These are phyloP conservation scores for Oreocharis arfaki DNA, from an alignment of 2,113 vertebrate species.

Conservation along the genomic window DNA sequence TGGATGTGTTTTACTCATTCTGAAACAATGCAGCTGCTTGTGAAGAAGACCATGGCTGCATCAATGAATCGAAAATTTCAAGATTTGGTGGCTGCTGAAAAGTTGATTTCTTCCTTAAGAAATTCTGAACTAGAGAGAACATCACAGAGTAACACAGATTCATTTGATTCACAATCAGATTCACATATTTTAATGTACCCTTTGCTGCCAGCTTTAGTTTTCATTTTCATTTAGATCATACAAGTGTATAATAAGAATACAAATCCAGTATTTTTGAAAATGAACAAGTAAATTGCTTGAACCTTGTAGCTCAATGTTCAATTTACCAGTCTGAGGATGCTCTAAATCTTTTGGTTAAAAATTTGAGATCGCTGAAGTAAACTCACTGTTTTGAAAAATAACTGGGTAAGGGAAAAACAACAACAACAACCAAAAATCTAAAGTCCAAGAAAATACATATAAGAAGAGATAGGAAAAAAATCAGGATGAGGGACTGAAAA, in stretches of 20 bases:
- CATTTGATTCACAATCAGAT: background rate
- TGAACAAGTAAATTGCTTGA: background rate
- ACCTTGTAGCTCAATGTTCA: background rate
- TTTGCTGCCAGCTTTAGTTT: background rate
- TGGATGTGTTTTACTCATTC: background rate
- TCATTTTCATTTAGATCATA: background rate
- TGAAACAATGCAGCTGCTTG: background rate
- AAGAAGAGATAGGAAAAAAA: background rate
- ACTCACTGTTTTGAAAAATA: background rate
- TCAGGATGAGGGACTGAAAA: background rate
- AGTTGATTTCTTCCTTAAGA: background rate
- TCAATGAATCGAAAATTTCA: background rate
- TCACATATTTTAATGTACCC: background rate
- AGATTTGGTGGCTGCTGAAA: background rate
- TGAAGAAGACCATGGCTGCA: background rate
- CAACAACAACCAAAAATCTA: background rate
- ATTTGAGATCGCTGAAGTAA: background rate
- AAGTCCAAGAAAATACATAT: background rate
- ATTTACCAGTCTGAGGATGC: background rate
- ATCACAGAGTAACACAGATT: background rate
- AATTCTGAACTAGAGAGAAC: background rate
- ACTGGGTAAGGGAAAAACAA: background rate
- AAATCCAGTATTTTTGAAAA: background rate
- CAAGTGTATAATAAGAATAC: background rate
- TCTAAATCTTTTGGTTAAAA: background rate